Base-by-base conservation (phyloP, 2,113 vertebrate species). In the Aphyosemion australe region DNA sequence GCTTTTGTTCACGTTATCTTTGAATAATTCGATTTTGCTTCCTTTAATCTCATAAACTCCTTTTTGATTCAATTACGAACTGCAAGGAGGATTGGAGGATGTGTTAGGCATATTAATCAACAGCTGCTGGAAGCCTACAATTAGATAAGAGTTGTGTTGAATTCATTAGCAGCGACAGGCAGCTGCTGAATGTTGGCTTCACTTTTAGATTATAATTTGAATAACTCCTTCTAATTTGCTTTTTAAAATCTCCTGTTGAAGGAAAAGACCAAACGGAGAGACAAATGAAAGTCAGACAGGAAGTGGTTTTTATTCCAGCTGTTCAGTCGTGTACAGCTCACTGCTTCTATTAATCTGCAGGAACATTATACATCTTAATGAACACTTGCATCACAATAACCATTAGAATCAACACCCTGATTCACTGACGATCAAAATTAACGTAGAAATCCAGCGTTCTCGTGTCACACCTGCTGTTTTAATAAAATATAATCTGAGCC, bases 291-390 rank as follows among this genome's bases (percentile, higher is more conserved):
- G 79, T 89, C 85, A 87, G 80, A 87, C 79, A 87, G 78, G 64
- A 86, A 84, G 85, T 83, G 76, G 78, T 84, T 42, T 89, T 90
- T 89, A 91, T 88, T 90, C 79, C 83, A 86, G 64, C 80, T 83
- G 80, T 86, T 83, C 79, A 84, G 56, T 84, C 69, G 79, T 72
- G 59, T 72, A 50, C 74, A 65, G 67, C 39, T 72, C 45, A 26
- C 73, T 69, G 47, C 67, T 69, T 70, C 74, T 51, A 50, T 65
- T 15, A 62, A 54, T 74, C 69, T 72, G 65, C 69, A 83, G 67
- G 71, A 79, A 75, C 55, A 61, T 69, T 67, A 45, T 63, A 60
- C 32, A 46, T 55, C 45, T 58, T 69, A 69, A 73, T 69, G 13
- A 83, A 75, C 68, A 66, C 60, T 61, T 79, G 79, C 79, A 80